phyloP scores from a whole-genome alignment of 2,797 vertebrate genomes.

The Eidolon dupreanum region DNA sequence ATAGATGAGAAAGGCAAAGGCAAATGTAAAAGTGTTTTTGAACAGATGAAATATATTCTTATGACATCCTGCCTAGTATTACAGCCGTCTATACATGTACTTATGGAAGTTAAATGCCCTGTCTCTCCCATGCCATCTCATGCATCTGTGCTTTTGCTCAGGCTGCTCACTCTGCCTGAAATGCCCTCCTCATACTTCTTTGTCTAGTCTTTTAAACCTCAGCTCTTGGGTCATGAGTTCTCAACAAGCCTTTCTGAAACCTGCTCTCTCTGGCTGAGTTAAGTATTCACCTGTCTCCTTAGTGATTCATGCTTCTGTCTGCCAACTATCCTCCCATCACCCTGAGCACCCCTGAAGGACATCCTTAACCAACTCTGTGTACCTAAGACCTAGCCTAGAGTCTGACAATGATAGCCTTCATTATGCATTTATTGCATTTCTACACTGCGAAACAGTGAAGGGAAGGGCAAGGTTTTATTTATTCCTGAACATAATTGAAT shows the following conservation, averaged over 20 bases:
- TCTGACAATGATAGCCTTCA: background rate
- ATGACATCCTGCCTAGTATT: background rate
- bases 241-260: background rate
- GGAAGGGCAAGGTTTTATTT: background rate
- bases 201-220: background rate
- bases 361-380: background rate
- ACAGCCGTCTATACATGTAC: too few relatives aligned
- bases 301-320: background rate
- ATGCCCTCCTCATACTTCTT: fast-evolving
- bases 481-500: slow-evolving; percentile 30
- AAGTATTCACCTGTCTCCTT: background rate
- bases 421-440: background rate
- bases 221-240: background rate
- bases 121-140: too few relatives aligned
- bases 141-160: fast-evolving
- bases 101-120: fast-evolving
- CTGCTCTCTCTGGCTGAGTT: background rate
- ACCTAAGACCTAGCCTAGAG: background rate
- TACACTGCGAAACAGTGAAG: background rate
- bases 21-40: background rate
- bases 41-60: background rate
- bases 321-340: background rate
- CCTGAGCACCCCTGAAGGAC: background rate
- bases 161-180: background rate
- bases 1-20: background rate